These are phyloP conservation scores for Phylloscopus trochilus DNA, from an alignment of 2,113 vertebrate genomes.

Conservation along the genomic window DNA sequence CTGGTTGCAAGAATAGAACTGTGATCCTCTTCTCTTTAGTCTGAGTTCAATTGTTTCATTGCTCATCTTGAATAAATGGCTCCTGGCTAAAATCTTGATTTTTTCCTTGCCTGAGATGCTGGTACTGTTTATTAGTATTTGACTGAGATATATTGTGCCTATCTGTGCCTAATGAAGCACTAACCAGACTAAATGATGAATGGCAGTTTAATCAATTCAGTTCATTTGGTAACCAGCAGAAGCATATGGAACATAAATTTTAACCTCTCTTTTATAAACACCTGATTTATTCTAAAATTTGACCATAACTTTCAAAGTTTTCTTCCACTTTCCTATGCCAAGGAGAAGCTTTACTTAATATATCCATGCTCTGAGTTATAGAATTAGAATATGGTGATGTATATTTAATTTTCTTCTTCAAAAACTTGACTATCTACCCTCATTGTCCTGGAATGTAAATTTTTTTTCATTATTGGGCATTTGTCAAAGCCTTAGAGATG, in stretches of 20 bases:
- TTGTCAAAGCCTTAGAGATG: background rate
- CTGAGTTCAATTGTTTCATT: background rate
- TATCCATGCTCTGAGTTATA: background rate
- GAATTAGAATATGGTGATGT: background rate
- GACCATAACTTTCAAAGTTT: background rate
- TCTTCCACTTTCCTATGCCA: background rate
- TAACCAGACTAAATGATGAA: conserved; percentile 73
- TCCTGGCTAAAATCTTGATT: background rate
- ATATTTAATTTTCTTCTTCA: background rate
- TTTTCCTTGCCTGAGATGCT: conserved; percentile 29
- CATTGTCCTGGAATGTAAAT: background rate
- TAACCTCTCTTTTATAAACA: conserved; percentile 64
- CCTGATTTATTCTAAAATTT: conserved; percentile 45
- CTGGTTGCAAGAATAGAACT: background rate
- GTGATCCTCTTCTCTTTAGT: background rate
- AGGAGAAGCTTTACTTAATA: background rate
- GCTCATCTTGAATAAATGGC: background rate
- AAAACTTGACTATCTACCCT: background rate
- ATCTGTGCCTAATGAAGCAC: conserved; percentile 75
- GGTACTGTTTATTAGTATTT: conserved; percentile 54
- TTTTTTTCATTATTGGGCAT: background rate
- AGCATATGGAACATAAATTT: conserved; percentile 69
- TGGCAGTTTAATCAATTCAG: conserved; percentile 74
- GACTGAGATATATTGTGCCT: conserved; percentile 72
- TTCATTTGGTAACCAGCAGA: conserved; percentile 57